These are phyloP conservation scores for Sminthurides bifidus DNA, from an alignment of 1,140 invertebrate species.

Conservation along the genomic window DNA sequence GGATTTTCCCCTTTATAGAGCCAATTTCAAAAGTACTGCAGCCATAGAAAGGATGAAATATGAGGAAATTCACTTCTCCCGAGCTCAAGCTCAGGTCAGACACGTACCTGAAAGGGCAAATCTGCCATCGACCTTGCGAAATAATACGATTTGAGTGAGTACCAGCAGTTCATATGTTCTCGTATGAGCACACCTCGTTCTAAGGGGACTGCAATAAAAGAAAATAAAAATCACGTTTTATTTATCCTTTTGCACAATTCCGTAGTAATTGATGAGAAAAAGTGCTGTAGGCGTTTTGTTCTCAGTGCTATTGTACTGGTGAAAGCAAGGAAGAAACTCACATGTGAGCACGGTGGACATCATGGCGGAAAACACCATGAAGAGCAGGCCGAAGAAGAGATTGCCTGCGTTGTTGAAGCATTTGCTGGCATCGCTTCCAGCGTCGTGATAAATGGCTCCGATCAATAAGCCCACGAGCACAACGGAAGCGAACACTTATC, in stretches of 20 bases:
- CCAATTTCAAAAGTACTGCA: too few species aligned
- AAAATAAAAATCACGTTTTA: background rate
- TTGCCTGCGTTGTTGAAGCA: conserved; percentile 87
- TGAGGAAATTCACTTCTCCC: too few species aligned
- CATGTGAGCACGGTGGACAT: conserved; percentile 95
- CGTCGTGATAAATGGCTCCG: conserved; percentile 80
- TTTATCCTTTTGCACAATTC: conserved; percentile 3
- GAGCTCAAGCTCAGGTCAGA: too few species aligned
- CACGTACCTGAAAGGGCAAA: conserved; percentile 89
- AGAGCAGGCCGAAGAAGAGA: conserved; percentile 87
- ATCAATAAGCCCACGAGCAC: conserved; percentile 71
- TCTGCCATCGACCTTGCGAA: conserved; percentile 89
- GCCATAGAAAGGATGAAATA: too few species aligned
- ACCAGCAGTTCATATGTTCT: conserved; percentile 96
- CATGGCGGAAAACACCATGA: conserved; percentile 91
- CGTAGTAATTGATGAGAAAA: background rate
- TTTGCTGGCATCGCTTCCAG: conserved; percentile 82
- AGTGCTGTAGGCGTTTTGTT: background rate
- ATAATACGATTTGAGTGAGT: conserved; percentile 90
- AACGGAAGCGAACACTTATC: conserved; percentile 73
- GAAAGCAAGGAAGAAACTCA: conserved; percentile 43
- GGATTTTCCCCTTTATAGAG: conserved; percentile 52
- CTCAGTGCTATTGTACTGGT: background rate
- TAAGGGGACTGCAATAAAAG: conserved; percentile 73
- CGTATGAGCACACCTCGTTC: conserved; percentile 88